Evolutionary conservation across 2,888 invertebrate genomes (phyloP), one percentile per base, ranked within the genome.

Genomic region (Eudasyphora cyanicolor): DNA sequence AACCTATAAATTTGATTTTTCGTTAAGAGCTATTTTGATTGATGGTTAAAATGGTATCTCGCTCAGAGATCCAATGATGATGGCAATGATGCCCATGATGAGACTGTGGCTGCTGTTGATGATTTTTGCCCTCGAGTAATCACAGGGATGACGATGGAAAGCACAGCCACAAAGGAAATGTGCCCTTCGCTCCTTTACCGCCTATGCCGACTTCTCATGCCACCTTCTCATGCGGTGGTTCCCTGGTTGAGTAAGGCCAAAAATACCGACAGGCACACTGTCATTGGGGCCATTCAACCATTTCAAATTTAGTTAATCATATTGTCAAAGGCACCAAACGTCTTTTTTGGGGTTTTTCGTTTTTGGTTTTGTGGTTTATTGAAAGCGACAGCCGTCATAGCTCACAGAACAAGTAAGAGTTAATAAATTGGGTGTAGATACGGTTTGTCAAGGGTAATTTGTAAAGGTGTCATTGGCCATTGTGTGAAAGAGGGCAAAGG

Each of bases 1-100:
- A 67, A n/a, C 17, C 27, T 24, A 67, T 67, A 67, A 67, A 67
- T 67, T 27, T 67, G 45, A 67, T 67, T 67, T 67, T 67, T 42
- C 42, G 21, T 42, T 35, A 8, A 67, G 42, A 67, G 14, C 38
- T 45, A 67, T 5, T 67, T 67, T 67, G 67, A 67, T 67, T 67
- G 67, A 67, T 67, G 67, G 67, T 45, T 67, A 45, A 45, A 67
- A 45, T 45, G 24, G 24, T 38, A n/a, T 45, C 17, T 38, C 35
- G n/a, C 54, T 7, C 14, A 57, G 14, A 27, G 12, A 21, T 12
- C 12, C 57, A 14, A 57, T 57, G 57, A 57, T 57, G 57, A 24
- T 57, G 57, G 27, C 10, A 12, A 57, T 27, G 57, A 24, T 57
- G 57, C 24, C 24, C 8, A 12, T 57, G 57, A 27, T 57, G 57